Percentiles rank a stretch among this genome's conserved stretches.
Conservation (phyloP, 2,888 invertebrate species). For the Drosophila emarginata region DNA sequence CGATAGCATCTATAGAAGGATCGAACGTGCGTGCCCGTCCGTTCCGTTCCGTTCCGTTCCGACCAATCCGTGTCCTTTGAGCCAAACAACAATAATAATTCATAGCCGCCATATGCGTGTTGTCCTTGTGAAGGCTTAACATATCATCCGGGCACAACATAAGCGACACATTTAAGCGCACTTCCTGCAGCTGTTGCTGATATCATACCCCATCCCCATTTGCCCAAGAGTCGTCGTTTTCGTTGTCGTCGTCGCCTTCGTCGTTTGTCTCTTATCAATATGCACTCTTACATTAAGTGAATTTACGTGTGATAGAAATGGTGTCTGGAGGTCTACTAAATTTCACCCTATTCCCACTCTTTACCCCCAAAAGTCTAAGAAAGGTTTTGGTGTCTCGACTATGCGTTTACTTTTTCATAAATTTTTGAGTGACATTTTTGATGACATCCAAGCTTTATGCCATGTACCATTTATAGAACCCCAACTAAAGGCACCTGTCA, state of each 20-base stretch:
- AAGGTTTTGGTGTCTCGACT: slow-evolving; percentile 43
- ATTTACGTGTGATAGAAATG: slow-evolving; percentile 56
- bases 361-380: slow-evolving; percentile 10
- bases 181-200: slow-evolving; percentile 76
- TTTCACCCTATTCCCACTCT: slow-evolving; percentile 37
- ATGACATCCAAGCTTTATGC: slow-evolving; percentile 76
- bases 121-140: slow-evolving; percentile 70
- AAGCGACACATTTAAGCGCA: slow-evolving; percentile 67
- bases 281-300: slow-evolving; percentile 69
- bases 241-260: slow-evolving; percentile 9
- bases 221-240: not conserved
- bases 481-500: slow-evolving; percentile 77
- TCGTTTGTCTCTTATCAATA: slow-evolving; percentile 67
- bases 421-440: slow-evolving; percentile 80
- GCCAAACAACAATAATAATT: slow-evolving; percentile 78
- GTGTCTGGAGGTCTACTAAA: slow-evolving; percentile 32
- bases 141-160: slow-evolving; percentile 41
- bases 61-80: slow-evolving; percentile 38
- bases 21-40: slow-evolving; percentile 45
- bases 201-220: slow-evolving; percentile 39
- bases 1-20: slow-evolving; percentile 58
- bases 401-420: slow-evolving; percentile 70
- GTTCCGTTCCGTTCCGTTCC: too few relatives aligned
- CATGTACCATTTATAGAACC: slow-evolving; percentile 44
- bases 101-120: slow-evolving; percentile 62